Percentiles rank a stretch among this genome's conserved stretches.
Conservation (phyloP, 2,888 invertebrate genomes). For the Catocala nupta region DNA sequence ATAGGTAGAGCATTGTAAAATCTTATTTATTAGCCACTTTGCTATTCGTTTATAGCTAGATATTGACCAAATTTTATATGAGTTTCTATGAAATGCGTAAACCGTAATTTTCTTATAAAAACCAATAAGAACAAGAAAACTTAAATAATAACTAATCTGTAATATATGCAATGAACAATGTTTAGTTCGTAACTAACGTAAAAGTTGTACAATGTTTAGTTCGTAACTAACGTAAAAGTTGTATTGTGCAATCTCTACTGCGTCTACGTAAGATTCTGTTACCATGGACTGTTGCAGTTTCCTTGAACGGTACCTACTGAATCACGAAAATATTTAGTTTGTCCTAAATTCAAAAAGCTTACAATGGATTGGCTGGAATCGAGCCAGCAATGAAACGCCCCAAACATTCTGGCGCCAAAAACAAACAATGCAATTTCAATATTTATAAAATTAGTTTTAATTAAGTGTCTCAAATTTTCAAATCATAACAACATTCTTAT, state of each 20-base stretch:
- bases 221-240: not conserved
- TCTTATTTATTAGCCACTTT: too few species aligned
- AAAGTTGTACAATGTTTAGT: not conserved
- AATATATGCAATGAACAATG: not conserved
- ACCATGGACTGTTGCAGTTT: slow-evolving; percentile 28
- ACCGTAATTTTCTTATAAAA: too few species aligned
- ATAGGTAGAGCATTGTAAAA: too few species aligned
- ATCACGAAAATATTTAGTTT: slow-evolving; percentile 37
- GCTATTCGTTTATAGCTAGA: too few species aligned
- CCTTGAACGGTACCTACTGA: slow-evolving; percentile 19
- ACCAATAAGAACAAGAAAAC: too few species aligned
- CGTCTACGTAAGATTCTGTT: slow-evolving; percentile 12
- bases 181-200: too few species aligned
- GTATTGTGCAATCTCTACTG: slow-evolving; percentile 22
- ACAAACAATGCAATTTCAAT: slow-evolving; percentile 21
- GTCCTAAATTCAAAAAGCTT: slow-evolving; percentile 59
- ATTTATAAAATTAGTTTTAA: slow-evolving; percentile 2
- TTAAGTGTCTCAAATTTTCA: not conserved
- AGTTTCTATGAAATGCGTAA: too few species aligned
- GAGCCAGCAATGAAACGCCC: slow-evolving; percentile 56
- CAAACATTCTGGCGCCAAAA: slow-evolving; percentile 57
- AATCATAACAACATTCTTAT: slow-evolving; percentile 2
- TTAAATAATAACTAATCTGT: too few species aligned
- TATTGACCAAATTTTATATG: too few species aligned
- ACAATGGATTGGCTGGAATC: slow-evolving; percentile 52